phyloP scores from a whole-genome alignment of 2,797 vertebrate species.

The Silurus aristotelis region DNA sequence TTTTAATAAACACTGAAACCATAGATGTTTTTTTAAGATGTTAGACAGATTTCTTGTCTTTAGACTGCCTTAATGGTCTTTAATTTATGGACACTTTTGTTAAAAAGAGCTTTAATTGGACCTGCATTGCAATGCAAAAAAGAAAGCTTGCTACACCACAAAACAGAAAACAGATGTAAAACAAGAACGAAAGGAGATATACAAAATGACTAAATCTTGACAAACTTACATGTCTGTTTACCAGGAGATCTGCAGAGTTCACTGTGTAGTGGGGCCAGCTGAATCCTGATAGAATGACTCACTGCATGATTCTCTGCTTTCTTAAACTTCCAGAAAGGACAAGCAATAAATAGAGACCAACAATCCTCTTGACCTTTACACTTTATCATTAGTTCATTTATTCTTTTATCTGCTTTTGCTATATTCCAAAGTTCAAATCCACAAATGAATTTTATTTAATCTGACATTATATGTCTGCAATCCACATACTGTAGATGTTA shows the following conservation, averaged over 20 bases:
- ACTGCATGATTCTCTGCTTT: slow-evolving; percentile 1
- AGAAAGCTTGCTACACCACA: slow-evolving; percentile 19
- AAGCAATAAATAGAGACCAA: not conserved
- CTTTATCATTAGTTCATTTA: not conserved
- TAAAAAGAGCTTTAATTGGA: slow-evolving; percentile 19
- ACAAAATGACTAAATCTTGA: slow-evolving; percentile 26
- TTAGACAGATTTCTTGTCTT: slow-evolving; percentile 10
- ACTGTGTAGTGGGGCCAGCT: slow-evolving; percentile 15
- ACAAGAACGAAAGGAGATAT: slow-evolving; percentile 20
- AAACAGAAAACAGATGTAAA: slow-evolving; percentile 45
- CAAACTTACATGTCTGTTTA: slow-evolving; percentile 35
- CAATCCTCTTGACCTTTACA: not conserved
- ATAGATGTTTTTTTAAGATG: not conserved
- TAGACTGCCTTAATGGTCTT: slow-evolving; percentile 21
- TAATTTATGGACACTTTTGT: slow-evolving; percentile 37
- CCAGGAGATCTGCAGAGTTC: slow-evolving; percentile 19
- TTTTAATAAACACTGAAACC: slow-evolving; percentile 15
- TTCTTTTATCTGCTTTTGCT: not conserved
- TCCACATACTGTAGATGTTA: not conserved
- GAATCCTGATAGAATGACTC: not conserved
- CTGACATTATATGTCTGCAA: not conserved
- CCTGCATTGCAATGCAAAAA: not conserved
- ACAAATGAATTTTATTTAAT: not conserved
- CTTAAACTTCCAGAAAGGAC: slow-evolving; percentile 19
- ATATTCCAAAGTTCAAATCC: not conserved